These are phyloP conservation scores for Papilio machaon DNA, from an alignment of 1,140 invertebrate species.

Conservation along the genomic window DNA sequence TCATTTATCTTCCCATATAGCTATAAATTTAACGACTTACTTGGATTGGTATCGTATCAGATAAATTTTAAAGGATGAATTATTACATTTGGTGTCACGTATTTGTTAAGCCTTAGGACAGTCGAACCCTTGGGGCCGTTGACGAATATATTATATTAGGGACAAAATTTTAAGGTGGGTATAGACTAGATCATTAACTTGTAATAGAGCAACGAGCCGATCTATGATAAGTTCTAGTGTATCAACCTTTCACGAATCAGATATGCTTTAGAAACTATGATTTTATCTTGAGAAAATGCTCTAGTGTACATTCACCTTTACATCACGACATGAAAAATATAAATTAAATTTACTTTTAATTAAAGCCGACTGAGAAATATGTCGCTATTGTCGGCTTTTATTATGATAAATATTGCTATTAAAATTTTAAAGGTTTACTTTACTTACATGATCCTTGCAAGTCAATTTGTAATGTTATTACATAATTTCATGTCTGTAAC, in stretches of 20 bases:
- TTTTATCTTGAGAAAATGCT: no score
- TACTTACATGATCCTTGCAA: background rate
- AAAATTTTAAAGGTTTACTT: background rate
- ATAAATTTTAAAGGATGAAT: background rate
- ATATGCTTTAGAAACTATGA: no score
- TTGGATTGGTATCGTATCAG: no score
- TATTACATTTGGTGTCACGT: background rate
- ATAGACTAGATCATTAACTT: no score
- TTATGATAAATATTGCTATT: background rate
- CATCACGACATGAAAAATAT: background rate
- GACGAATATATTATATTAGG: background rate
- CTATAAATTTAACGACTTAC: no score
- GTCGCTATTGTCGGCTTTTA: background rate
- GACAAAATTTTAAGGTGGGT: background rate
- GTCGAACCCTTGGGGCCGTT: background rate
- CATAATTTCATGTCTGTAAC: background rate
- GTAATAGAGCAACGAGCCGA: no score
- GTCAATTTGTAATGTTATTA: background rate
- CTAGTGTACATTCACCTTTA: background rate
- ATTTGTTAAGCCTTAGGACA: background rate
- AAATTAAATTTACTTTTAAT: background rate
- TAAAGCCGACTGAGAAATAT: background rate
- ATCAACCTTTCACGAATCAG: no score
- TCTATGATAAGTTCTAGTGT: no score
- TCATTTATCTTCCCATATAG: no score